Percentiles rank a stretch among this genome's conserved stretches.
phyloP scores from a whole-genome alignment of 2,113 vertebrate genomes.

The Gallinago paraguaiae region DNA sequence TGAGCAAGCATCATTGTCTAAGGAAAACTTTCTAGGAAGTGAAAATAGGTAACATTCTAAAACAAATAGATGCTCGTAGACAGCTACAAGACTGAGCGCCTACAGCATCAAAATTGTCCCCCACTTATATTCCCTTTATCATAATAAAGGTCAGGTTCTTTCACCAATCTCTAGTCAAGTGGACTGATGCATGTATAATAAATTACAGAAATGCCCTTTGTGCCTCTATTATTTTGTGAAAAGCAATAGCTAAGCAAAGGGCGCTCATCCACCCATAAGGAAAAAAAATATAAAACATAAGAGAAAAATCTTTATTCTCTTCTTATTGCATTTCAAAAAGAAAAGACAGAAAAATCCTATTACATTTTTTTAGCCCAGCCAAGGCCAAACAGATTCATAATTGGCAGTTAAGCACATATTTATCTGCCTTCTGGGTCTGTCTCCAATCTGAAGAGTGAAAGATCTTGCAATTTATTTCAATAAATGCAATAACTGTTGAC shows the following conservation, averaged over 20 bases:
- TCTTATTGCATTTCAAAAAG: not conserved
- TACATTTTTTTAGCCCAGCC: not conserved
- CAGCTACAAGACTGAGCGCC: not conserved
- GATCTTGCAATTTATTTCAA: not conserved
- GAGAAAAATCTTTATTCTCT: not conserved
- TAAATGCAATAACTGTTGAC: conserved; percentile 16
- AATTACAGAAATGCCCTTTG: conserved; percentile 18
- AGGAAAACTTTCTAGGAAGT: not conserved
- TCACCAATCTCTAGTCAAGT: not conserved
- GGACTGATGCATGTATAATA: conserved; percentile 20
- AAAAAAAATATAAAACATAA: not conserved
- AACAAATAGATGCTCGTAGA: not conserved
- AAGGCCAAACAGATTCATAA: conserved; percentile 30
- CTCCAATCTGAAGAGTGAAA: conserved; percentile 15
- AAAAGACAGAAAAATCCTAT: not conserved
- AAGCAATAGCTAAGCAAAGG: conserved; percentile 24
- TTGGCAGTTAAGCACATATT: conserved; percentile 28
- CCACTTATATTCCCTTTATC: not conserved
- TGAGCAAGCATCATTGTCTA: not conserved
- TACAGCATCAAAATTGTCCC: not conserved
- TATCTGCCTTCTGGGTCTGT: conserved; percentile 20
- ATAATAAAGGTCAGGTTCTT: conserved; percentile 12
- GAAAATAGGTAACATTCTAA: not conserved
- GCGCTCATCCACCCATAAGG: not conserved
- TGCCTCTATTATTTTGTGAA: conserved; percentile 7